phyloP scores from a whole-genome alignment of 2,797 vertebrate species.

The Clarias pachynema region DNA sequence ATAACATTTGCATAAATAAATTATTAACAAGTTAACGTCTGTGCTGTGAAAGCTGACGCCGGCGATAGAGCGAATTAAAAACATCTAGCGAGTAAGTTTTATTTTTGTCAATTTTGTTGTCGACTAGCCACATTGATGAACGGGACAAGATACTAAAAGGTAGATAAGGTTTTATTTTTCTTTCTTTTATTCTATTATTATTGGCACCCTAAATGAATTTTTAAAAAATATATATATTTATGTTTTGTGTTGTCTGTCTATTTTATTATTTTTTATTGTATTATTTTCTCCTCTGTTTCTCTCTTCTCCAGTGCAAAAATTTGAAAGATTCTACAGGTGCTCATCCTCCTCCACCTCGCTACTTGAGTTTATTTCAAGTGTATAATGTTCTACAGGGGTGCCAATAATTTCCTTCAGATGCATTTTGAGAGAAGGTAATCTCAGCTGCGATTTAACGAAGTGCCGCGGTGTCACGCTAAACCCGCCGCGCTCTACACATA shows the following conservation, averaged over 20 bases:
- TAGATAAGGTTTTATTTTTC: not conserved
- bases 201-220: not conserved
- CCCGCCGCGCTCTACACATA: not conserved
- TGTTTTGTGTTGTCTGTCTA: not conserved
- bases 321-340: not conserved
- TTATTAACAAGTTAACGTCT: constrained; percentile 20
- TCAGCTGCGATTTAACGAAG: constrained; percentile 19
- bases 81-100: not conserved
- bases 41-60: constrained; percentile 11
- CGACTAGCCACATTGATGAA: not conserved
- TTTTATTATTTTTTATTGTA: not conserved
- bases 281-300: not conserved
- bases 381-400: not conserved
- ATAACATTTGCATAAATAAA: not conserved
- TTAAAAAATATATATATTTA: not conserved
- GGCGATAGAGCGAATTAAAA: constrained; percentile 6
- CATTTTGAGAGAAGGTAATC: not conserved
- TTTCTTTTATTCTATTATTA: not conserved
- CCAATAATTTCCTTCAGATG: not conserved
- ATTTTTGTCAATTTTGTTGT: not conserved
- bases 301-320: not conserved
- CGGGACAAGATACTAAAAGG: not conserved
- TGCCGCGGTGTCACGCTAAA: not conserved
- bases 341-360: not conserved
- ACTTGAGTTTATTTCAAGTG: not conserved